Percentiles rank a stretch among this genome's conserved stretches.
phyloP scores from a whole-genome alignment of 2,797 vertebrate species.

The Karalla daura region DNA sequence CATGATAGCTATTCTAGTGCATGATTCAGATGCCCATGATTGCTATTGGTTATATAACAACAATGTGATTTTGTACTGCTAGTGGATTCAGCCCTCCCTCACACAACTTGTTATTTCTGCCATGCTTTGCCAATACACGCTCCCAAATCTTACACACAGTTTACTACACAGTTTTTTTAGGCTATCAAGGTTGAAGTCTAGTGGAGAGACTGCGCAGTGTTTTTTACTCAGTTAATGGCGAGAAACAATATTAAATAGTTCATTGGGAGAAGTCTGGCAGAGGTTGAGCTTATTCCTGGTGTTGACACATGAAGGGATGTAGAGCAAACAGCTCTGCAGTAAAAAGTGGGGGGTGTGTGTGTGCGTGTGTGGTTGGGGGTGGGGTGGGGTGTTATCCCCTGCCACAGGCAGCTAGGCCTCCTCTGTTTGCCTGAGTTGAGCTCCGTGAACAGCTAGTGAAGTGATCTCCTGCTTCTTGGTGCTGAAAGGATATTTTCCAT shows the following conservation, averaged over 20 bases:
- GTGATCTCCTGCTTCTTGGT: slow-evolving; percentile 7
- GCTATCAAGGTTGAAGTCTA: slow-evolving; percentile 10
- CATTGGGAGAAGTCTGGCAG: slow-evolving; percentile 21
- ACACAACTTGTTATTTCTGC: too few species aligned
- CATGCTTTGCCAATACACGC: too few species aligned
- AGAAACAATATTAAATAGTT: slow-evolving; percentile 46
- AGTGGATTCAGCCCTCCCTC: too few species aligned
- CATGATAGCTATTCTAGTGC: too few species aligned
- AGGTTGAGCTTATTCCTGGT: background rate
- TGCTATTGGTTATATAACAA: too few species aligned
- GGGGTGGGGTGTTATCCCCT: background rate
- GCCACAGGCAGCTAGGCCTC: background rate
- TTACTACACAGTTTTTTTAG: too few species aligned
- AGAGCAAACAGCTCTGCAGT: slow-evolving; percentile 17
- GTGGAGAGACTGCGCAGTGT: slow-evolving; percentile 17
- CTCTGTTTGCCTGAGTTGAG: slow-evolving; percentile 8
- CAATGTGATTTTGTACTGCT: too few species aligned
- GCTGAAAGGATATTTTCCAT: slow-evolving; percentile 2
- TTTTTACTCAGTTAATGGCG: slow-evolving; percentile 39
- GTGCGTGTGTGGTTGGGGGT: too few species aligned
- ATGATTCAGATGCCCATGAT: too few species aligned
- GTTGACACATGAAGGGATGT: slow-evolving; percentile 15
- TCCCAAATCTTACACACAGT: too few species aligned
- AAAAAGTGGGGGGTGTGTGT: too few species aligned
- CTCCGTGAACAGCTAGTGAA: slow-evolving; percentile 33